Percentiles rank a stretch among this genome's conserved stretches.
phyloP scores from a whole-genome alignment of 2,797 vertebrate species.

The Nannoperca obscura region DNA sequence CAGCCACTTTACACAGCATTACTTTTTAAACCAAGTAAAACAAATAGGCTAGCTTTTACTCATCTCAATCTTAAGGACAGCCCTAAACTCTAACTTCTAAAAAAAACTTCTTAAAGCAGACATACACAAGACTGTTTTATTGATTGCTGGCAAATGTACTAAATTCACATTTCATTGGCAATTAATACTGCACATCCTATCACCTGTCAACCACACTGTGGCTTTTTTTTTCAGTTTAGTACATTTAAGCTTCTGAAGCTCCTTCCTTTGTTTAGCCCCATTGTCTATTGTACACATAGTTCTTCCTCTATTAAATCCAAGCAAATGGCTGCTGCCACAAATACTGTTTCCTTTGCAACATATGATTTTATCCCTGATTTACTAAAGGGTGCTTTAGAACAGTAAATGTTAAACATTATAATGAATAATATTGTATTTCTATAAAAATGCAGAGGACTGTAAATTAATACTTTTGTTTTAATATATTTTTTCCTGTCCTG shows the following conservation, averaged over 20 bases:
- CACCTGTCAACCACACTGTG: slow-evolving; percentile 1
- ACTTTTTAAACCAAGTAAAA: slow-evolving; percentile 26
- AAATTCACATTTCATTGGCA: neutral
- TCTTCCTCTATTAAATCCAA: neutral
- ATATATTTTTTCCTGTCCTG: slow-evolving; percentile 9
- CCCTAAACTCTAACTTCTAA: neutral
- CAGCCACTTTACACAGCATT: slow-evolving; percentile 13
- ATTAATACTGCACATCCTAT: neutral
- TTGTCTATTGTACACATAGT: neutral
- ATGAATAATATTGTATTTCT: neutral
- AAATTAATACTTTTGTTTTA: neutral
- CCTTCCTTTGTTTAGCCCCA: neutral
- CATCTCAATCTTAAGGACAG: slow-evolving; percentile 7
- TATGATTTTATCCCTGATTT: neutral
- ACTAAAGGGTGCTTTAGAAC: neutral
- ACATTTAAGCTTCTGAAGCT: slow-evolving; percentile 1
- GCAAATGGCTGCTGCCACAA: slow-evolving; percentile 9
- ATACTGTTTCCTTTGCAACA: neutral
- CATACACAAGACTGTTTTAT: slow-evolving; percentile 17
- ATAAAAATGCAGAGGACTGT: neutral
- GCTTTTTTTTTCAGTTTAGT: neutral
- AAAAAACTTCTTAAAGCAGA: neutral
- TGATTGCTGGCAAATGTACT: neutral
- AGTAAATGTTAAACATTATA: slow-evolving; percentile 12
- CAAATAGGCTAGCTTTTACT: slow-evolving; percentile 23